These are phyloP conservation scores for Papilio elwesi DNA, from an alignment of 2,888 invertebrate genomes.

Conservation along the genomic window DNA sequence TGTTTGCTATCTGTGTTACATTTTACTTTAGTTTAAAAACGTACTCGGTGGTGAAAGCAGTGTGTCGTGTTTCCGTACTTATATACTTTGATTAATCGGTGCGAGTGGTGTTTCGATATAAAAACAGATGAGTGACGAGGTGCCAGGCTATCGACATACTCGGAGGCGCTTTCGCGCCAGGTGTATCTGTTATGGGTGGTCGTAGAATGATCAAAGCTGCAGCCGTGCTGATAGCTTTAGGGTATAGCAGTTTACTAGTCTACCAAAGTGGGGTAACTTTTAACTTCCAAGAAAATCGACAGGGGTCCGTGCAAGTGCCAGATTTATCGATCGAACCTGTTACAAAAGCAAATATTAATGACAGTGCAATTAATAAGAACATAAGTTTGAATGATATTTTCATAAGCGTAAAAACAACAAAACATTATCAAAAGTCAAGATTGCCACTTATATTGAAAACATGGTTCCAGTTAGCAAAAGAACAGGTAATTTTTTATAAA, in stretches of 20 bases:
- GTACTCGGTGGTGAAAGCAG: slow-evolving; percentile 63
- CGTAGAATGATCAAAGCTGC: slow-evolving; percentile 78
- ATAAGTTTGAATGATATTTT: slow-evolving; percentile 94
- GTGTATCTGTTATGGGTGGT: slow-evolving; percentile 74
- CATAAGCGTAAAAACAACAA: slow-evolving; percentile 97
- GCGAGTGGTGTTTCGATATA: slow-evolving; percentile 72
- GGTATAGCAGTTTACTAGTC: slow-evolving; percentile 85
- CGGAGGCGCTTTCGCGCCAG: slow-evolving; percentile 71
- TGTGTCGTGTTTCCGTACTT: slow-evolving; percentile 47
- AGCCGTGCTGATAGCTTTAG: slow-evolving; percentile 81
- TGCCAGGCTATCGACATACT: slow-evolving; percentile 63
- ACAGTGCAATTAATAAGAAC: slow-evolving; percentile 77
- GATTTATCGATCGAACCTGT: slow-evolving; percentile 80
- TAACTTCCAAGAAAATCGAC: slow-evolving; percentile 78
- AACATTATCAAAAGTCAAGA: slow-evolving; percentile 92
- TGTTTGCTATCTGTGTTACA: slow-evolving; percentile 80
- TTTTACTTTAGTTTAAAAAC: slow-evolving; percentile 84
- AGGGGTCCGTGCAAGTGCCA: slow-evolving; percentile 73
- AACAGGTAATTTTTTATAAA: slow-evolving; percentile 87
- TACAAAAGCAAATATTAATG: slow-evolving; percentile 72
- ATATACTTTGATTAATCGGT: slow-evolving; percentile 48
- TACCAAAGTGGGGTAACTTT: slow-evolving; percentile 84
- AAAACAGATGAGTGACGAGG: slow-evolving; percentile 80
- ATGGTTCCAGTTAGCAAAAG: slow-evolving; percentile 96
- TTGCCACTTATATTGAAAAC: slow-evolving; percentile 95